Base-by-base conservation (phyloP, 2,888 invertebrate genomes). In the Nymphalis polychloros region DNA sequence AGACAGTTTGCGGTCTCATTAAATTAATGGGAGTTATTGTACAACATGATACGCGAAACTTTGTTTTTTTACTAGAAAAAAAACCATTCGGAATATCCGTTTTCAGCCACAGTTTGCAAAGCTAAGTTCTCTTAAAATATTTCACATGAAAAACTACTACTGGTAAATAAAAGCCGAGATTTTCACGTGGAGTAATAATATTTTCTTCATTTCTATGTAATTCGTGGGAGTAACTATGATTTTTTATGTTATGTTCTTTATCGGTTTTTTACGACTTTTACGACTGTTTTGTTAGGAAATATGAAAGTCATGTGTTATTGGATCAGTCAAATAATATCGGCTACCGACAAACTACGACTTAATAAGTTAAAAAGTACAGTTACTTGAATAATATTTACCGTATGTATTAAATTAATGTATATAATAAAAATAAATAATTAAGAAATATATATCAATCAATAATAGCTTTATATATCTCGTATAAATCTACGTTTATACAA, bases 231-330 rank as follows among this genome's bases (percentile, higher is more conserved):
- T 41, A 47, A 64, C 55, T 27, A 62, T 67, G 31, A 23, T 64
- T 71, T 72, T 71, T 63, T 72, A 64, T 69, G 65, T 23, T 41
- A 61, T 62, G 35, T 50, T 59, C 59, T 74, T 70, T 67, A 73
- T 74, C 35, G 71, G 50, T 69, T 49, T 69, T 73, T 74, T 74
- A 70, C 68, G 71, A 73, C 41, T 69, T 73, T 74, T 74, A 70
- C 68, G 71, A 73, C 41, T 71, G 59, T 71, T 64, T 69, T 60
- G 57, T 59, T 52, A 52, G 64, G 53, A 69, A 72, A 55, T 55
- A 23, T 49, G 53, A 59, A 69, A 61, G 52, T 63, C 55, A 16
- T 52, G 17, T 61, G 57, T 53, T 67, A 63, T 68, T 71, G 31
- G 53, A 46, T 61, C 59, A 52, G 55, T 59, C 48, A 20, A 27